A percentile compares a stretch with the other conserved stretches of the same genome.
phyloP scores from a whole-genome alignment of 2,113 vertebrate genomes.

The Dipodomys stephensi region DNA sequence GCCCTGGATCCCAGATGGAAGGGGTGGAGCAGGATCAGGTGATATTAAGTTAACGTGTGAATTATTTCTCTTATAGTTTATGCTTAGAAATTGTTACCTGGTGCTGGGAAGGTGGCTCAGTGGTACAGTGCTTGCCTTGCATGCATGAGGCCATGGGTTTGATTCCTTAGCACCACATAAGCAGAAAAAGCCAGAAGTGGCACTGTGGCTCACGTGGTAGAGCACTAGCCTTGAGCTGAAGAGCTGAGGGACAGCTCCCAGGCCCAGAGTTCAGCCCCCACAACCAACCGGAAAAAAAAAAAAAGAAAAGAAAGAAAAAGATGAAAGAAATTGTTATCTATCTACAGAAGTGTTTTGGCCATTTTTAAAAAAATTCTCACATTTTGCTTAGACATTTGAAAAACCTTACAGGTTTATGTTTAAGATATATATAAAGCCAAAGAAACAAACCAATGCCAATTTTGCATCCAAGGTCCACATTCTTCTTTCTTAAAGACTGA shows the following conservation, averaged over 20 bases:
- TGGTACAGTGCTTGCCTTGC: too few relatives aligned
- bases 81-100: slow-evolving; percentile 6
- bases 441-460: not conserved
- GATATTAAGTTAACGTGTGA: slow-evolving; percentile 15
- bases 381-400: slow-evolving; percentile 20
- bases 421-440: slow-evolving; percentile 30
- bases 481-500: not conserved
- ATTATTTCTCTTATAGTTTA: slow-evolving; percentile 52
- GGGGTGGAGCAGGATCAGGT: not conserved
- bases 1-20: not conserved
- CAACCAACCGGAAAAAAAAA: too few relatives aligned
- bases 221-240: too few relatives aligned
- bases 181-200: too few relatives aligned
- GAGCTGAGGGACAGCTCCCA: too few relatives aligned
- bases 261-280: too few relatives aligned
- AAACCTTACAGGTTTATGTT: slow-evolving; percentile 16
- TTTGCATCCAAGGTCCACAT: not conserved
- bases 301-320: too few relatives aligned
- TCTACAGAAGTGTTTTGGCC: slow-evolving; percentile 1
- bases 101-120: too few relatives aligned
- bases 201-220: too few relatives aligned
- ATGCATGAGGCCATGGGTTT: too few relatives aligned
- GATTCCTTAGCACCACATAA: too few relatives aligned
- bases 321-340: not conserved
- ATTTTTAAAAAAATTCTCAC: not conserved